A percentile compares a stretch with the other conserved stretches of the same genome.
Evolutionary conservation across 2,888 invertebrate species (phyloP).

Genomic region (Cantharis flavilabris): DNA sequence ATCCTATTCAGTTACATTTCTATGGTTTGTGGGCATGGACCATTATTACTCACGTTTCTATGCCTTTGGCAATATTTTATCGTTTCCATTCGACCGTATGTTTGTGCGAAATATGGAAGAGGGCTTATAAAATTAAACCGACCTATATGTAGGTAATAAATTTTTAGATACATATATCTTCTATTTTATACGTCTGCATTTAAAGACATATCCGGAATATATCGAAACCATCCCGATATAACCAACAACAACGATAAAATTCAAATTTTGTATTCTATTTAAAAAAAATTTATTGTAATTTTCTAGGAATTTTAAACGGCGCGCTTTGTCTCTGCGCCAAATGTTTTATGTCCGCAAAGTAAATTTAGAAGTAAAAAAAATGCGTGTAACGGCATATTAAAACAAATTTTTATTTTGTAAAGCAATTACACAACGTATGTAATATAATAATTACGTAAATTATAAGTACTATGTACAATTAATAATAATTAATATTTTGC

Average conservation of each 20-base stretch:
- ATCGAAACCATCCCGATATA: neutral
- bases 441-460: neutral
- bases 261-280: neutral
- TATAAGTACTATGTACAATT: neutral
- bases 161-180: neutral
- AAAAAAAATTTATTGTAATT: neutral
- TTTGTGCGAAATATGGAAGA: slow-evolving; percentile 95
- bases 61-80: slow-evolving; percentile 92
- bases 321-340: neutral
- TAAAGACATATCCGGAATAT: neutral
- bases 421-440: neutral
- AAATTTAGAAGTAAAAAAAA: neutral
- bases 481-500: neutral
- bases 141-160: slow-evolving; percentile 70
- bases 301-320: neutral
- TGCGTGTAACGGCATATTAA: no score
- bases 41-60: slow-evolving; percentile 91
- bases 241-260: neutral
- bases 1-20: slow-evolving; percentile 89
- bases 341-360: neutral
- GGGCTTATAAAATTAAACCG: slow-evolving; percentile 90
- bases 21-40: slow-evolving; percentile 96
- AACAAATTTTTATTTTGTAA: neutral
- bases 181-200: slow-evolving; percentile 11
- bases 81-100: slow-evolving; percentile 95